A percentile compares a stretch with the other conserved stretches of the same genome.
Evolutionary conservation across 2,113 vertebrate genomes (phyloP).

Genomic region (Ivindomyrus marchei): DNA sequence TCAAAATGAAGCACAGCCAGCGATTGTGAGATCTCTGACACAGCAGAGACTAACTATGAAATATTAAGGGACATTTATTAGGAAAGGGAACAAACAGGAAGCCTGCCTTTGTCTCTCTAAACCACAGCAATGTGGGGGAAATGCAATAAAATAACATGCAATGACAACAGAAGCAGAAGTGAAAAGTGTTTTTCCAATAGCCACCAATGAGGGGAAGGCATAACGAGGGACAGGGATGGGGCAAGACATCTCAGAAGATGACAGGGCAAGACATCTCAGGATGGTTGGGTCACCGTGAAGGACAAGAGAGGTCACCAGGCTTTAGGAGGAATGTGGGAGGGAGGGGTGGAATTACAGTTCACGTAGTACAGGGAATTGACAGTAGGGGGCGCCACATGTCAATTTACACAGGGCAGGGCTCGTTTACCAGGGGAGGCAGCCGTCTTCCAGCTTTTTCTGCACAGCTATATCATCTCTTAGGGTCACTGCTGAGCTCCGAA

Average conservation of each 20-base stretch:
- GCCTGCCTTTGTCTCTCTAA: background rate
- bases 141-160: background rate
- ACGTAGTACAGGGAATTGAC: background rate
- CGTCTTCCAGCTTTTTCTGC: background rate
- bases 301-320: background rate
- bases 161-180: background rate
- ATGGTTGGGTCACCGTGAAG: background rate
- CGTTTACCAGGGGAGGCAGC: background rate
- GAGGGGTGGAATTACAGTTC: background rate
- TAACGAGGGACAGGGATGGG: background rate
- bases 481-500: background rate
- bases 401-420: background rate
- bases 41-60: background rate
- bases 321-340: background rate
- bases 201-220: background rate
- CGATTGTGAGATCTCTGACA: background rate
- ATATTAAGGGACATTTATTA: background rate
- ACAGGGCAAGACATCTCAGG: background rate
- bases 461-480: background rate
- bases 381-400: background rate
- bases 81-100: background rate
- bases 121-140: background rate
- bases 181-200: background rate
- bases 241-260: background rate
- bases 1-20: background rate